Conservation (phyloP, 1,140 invertebrate species). For the Pantala flavescens region DNA sequence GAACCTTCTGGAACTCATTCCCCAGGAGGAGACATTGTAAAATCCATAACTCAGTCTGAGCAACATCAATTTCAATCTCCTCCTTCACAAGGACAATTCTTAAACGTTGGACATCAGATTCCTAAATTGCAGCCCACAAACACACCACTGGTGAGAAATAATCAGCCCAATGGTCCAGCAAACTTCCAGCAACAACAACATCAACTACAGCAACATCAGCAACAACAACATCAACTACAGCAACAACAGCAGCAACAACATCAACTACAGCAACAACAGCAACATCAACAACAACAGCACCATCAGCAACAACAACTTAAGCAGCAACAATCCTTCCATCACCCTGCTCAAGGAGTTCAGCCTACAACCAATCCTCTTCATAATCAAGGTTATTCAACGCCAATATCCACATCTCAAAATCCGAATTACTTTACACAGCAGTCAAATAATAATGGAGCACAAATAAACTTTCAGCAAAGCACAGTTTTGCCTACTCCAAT, state of each 20-base stretch:
- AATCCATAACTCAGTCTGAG: too few species aligned
- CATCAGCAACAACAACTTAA: slow-evolving; percentile 22
- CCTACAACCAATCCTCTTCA: not conserved
- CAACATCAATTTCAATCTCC: not conserved
- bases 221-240: slow-evolving; percentile 21
- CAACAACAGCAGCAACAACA: slow-evolving; percentile 22
- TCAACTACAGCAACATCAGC: slow-evolving; percentile 21
- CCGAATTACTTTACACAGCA: not conserved
- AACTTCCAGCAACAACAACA: slow-evolving; percentile 16
- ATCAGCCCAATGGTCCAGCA: not conserved
- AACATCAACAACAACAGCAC: slow-evolving; percentile 21
- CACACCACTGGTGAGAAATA: too few species aligned
- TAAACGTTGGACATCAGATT: not conserved
- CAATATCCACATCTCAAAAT: not conserved
- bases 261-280: slow-evolving; percentile 23
- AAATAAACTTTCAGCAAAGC: slow-evolving; percentile 28
- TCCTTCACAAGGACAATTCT: not conserved
- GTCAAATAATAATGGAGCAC: not conserved
- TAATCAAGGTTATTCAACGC: not conserved
- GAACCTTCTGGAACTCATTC: too few species aligned
- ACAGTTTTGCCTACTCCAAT: slow-evolving; percentile 28
- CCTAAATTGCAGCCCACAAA: not conserved
- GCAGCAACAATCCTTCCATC: slow-evolving; percentile 30
- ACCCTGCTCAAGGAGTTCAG: slow-evolving; percentile 22
- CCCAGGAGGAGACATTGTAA: too few species aligned